A percentile compares a stretch with the other conserved stretches of the same genome.
Evolutionary conservation across 2,888 invertebrate species (phyloP).

Genomic region (Molanna angustata): DNA sequence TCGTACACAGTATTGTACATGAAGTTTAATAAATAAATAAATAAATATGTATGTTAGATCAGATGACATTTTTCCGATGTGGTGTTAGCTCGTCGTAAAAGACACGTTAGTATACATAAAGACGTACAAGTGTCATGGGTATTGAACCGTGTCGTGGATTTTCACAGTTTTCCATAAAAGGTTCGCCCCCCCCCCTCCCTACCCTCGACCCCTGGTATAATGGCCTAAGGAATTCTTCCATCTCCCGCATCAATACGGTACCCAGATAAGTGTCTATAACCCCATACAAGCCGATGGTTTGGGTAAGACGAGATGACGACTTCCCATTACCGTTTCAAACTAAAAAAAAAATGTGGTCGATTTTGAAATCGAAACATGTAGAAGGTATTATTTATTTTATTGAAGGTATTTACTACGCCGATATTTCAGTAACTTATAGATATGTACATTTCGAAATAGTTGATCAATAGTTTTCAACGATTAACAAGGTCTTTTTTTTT

Average conservation of each 20-base stretch:
- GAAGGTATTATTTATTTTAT: no score
- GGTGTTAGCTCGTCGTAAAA: neutral
- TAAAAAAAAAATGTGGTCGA: neutral
- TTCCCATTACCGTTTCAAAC: constrained; percentile 4
- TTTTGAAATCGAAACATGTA: neutral
- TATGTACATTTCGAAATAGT: no score
- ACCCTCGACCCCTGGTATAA: constrained; percentile 15
- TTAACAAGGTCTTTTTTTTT: no score
- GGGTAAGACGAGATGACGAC: no score
- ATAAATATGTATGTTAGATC: no score
- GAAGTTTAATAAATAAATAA: no score
- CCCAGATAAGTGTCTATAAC: constrained; percentile 28
- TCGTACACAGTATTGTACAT: no score
- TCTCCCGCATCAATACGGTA: constrained; percentile 18
- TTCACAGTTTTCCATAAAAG: constrained; percentile 33
- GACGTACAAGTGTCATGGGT: constrained; percentile 30
- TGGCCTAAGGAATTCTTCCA: constrained; percentile 23
- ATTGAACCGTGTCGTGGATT: constrained; percentile 27
- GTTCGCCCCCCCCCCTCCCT: constrained; percentile 12
- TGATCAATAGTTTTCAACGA: no score
- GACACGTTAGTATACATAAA: constrained; percentile 14
- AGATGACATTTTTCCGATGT: neutral
- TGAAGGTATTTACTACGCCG: no score
- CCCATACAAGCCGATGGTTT: no score
- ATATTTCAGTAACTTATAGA: no score